A percentile compares a stretch with the other conserved stretches of the same genome.
phyloP scores from a whole-genome alignment of 1,140 invertebrate genomes.

The Cephus cinctus region DNA sequence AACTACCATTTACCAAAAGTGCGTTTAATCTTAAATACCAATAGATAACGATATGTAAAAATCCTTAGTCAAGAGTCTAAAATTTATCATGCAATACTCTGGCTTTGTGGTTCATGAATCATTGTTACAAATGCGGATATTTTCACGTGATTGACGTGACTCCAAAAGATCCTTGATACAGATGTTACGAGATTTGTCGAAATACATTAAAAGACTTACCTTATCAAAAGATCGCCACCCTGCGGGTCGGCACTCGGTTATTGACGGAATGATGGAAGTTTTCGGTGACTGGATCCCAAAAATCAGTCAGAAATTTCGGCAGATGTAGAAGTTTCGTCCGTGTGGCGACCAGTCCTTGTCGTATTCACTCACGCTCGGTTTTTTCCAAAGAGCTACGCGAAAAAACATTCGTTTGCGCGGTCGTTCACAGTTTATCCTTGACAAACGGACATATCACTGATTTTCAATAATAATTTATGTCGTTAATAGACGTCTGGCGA shows the following conservation, averaged over 20 bases:
- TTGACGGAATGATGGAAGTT: conserved; percentile 57
- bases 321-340: conserved; percentile 24
- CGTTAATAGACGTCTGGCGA: too few relatives aligned
- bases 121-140: neutral
- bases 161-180: neutral
- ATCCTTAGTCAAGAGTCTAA: too few relatives aligned
- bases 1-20: too few relatives aligned
- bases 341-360: conserved; percentile 35
- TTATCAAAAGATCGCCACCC: conserved; percentile 56
- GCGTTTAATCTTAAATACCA: too few relatives aligned
- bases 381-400: conserved; percentile 20
- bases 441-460: too few relatives aligned
- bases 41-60: too few relatives aligned
- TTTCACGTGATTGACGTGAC: neutral
- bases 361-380: conserved; percentile 30
- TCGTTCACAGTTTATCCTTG: too few relatives aligned
- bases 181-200: neutral
- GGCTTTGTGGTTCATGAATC: too few relatives aligned
- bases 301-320: conserved; percentile 51
- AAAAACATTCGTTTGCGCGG: conserved; percentile 43
- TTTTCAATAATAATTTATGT: too few relatives aligned
- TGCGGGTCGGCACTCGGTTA: conserved; percentile 55
- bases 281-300: conserved; percentile 54
- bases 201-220: conserved; percentile 27
- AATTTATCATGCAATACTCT: too few relatives aligned